Evolutionary conservation across 2,113 vertebrate genomes (phyloP).

Genomic region (Hypomesus transpacificus): DNA sequence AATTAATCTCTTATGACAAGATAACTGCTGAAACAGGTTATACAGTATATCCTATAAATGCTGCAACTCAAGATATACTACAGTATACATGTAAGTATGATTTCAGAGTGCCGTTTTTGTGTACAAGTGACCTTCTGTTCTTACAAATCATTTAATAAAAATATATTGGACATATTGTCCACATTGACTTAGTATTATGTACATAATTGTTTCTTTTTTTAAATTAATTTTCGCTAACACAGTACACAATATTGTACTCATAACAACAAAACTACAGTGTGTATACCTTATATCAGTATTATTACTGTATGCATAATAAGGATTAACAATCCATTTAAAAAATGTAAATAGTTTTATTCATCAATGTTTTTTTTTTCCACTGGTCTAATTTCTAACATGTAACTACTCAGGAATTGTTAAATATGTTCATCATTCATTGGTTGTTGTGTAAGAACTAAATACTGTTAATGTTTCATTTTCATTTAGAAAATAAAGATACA

Average conservation of each 20-base stretch:
- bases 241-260: constrained; percentile 55
- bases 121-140: constrained; percentile 77
- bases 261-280: constrained; percentile 42
- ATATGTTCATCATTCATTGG: constrained; percentile 59
- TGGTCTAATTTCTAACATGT: constrained; percentile 58
- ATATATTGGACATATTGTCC: constrained; percentile 74
- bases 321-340: constrained; percentile 12
- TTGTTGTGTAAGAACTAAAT: constrained; percentile 27
- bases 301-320: constrained; percentile 26
- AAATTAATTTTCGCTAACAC: constrained; percentile 21
- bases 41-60: constrained; percentile 58
- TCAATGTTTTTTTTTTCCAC: constrained; percentile 30
- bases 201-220: constrained; percentile 32
- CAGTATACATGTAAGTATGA: constrained; percentile 57
- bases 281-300: constrained; percentile 40
- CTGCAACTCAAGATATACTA: constrained; percentile 63
- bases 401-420: constrained; percentile 66
- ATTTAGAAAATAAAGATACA: constrained; percentile 66
- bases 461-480: constrained; percentile 48
- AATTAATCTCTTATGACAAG: constrained; percentile 19
- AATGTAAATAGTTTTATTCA: constrained; percentile 40
- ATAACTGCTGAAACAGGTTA: constrained; percentile 35
- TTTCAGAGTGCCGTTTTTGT: constrained; percentile 70
- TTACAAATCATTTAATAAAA: constrained; percentile 65
- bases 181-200: constrained; percentile 61